Evolutionary conservation across 2,888 invertebrate genomes (phyloP).

Genomic region (Microctonus aethiopoides): DNA sequence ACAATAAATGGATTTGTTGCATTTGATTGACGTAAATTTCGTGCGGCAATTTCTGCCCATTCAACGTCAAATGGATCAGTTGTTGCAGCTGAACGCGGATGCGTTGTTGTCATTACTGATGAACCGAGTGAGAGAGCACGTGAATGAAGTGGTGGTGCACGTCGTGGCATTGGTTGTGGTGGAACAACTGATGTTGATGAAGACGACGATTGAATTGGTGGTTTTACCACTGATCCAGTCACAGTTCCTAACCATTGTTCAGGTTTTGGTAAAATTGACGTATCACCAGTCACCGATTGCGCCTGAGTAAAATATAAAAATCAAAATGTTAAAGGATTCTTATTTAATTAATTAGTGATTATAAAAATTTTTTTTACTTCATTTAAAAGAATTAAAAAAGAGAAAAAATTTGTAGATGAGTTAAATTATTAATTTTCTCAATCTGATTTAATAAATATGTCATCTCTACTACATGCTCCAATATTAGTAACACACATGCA

Average conservation of each 20-base stretch:
- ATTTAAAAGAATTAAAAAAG: no score
- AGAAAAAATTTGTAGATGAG: no score
- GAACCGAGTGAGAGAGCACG: constrained; percentile 70
- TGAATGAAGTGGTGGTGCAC: constrained; percentile 70
- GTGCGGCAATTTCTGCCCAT: constrained; percentile 78
- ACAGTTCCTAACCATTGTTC: constrained; percentile 87
- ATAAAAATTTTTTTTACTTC: no score
- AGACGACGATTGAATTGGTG: constrained; percentile 63
- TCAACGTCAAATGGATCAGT: constrained; percentile 86
- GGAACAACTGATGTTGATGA: constrained; percentile 41
- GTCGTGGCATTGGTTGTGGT: constrained; percentile 57
- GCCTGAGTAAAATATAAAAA: constrained; percentile 51
- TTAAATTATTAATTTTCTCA: no score
- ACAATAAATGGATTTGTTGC: constrained; percentile 74
- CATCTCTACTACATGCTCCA: no score
- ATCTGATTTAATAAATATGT: no score
- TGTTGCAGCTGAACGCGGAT: constrained; percentile 53
- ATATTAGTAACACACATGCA: no score
- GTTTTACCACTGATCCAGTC: constrained; percentile 70
- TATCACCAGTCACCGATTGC: constrained; percentile 60
- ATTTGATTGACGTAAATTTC: constrained; percentile 65
- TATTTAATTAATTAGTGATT: no score
- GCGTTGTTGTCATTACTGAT: constrained; percentile 56
- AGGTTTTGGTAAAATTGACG: constrained; percentile 76
- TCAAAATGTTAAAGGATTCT: no score